Conservation (phyloP, 2,113 vertebrate genomes). For the Poecile atricapillus region DNA sequence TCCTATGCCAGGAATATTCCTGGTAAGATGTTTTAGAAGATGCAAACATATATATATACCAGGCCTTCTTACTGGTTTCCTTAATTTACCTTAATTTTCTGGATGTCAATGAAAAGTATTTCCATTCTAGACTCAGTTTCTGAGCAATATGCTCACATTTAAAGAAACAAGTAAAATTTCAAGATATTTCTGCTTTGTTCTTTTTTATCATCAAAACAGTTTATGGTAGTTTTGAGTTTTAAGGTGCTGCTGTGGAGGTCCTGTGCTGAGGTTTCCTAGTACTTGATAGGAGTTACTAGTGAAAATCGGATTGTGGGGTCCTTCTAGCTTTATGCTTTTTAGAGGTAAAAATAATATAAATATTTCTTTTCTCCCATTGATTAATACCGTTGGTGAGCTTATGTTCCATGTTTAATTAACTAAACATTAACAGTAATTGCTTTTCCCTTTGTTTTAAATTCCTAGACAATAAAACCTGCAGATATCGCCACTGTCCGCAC, state of each 20-base stretch:
- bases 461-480: conserved; percentile 90
- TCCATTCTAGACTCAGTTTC: not conserved
- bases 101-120: not conserved
- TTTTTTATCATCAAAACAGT: not conserved
- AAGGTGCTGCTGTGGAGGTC: not conserved
- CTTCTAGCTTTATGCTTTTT: not conserved
- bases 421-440: not conserved
- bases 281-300: not conserved
- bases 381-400: not conserved
- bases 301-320: not conserved
- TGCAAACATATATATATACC: not conserved
- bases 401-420: not conserved
- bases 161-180: not conserved
- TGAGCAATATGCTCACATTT: not conserved
- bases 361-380: not conserved
- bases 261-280: not conserved
- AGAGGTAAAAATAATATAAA: not conserved
- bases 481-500: conserved; percentile 96
- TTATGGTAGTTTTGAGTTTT: not conserved
- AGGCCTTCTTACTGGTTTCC: not conserved
- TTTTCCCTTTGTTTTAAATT: not conserved
- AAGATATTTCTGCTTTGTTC: not conserved
- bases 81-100: not conserved
- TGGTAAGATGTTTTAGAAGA: not conserved
- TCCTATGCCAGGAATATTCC: not conserved